A percentile compares a stretch with the other conserved stretches of the same genome.
phyloP scores from a whole-genome alignment of 2,888 invertebrate species.

The Eristalis arbustorum region DNA sequence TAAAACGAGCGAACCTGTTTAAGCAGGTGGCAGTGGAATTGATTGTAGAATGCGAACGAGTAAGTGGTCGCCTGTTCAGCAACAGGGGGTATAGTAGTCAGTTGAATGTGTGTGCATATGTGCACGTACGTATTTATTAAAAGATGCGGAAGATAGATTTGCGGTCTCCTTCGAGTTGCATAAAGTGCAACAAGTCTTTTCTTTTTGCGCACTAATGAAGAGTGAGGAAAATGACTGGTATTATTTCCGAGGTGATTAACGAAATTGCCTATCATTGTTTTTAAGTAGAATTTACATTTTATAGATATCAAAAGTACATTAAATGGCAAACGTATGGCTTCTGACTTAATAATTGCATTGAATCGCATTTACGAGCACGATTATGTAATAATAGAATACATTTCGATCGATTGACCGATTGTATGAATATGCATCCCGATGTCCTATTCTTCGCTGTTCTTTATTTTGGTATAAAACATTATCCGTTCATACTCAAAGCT shows the following conservation, averaged over 20 bases:
- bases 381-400: too few species aligned
- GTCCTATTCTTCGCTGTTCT: too few species aligned
- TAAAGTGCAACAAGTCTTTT: constrained; percentile 6
- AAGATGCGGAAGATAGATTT: constrained; percentile 49
- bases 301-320: background rate
- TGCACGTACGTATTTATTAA: background rate
- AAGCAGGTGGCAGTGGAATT: constrained; percentile 47
- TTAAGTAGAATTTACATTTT: background rate
- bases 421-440: too few species aligned
- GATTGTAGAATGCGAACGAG: constrained; percentile 35
- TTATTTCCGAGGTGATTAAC: background rate
- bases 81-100: constrained; percentile 2
- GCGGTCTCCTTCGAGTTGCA: constrained; percentile 16
- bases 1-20: constrained; percentile 1
- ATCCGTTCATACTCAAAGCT: too few species aligned
- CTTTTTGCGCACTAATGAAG: background rate
- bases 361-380: too few species aligned
- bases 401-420: too few species aligned
- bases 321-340: background rate
- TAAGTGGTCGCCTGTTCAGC: constrained; percentile 23
- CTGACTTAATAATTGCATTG: too few species aligned
- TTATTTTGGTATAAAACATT: too few species aligned
- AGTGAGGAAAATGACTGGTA: background rate
- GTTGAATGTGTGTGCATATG: background rate
- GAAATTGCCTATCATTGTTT: background rate